Evolutionary conservation across 1,140 invertebrate genomes (phyloP).

Genomic region (Adoxophyes honmai): DNA sequence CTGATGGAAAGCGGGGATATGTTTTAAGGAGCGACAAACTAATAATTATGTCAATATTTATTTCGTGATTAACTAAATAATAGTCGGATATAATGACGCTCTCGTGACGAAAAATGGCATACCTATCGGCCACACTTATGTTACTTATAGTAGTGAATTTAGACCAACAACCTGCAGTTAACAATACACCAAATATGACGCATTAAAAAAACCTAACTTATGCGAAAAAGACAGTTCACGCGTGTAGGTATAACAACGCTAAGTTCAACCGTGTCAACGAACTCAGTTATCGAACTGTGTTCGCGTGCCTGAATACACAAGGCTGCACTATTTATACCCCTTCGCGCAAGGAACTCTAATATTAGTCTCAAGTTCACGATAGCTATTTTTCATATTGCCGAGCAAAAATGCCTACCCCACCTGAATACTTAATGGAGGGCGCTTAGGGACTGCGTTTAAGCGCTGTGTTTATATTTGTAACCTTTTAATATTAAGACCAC

Average conservation of each 20-base stretch:
- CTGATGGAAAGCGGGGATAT: too few species aligned
- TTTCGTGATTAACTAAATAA: too few species aligned
- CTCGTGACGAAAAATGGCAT: too few species aligned
- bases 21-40: too few species aligned
- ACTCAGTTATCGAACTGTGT: background rate
- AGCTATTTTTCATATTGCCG: conserved; percentile 1
- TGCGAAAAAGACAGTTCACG: too few species aligned
- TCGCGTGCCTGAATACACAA: background rate
- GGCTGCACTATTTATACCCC: conserved; percentile 7
- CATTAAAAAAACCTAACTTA: too few species aligned
- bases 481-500: conserved; percentile 11
- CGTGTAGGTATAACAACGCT: background rate
- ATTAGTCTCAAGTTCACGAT: conserved; percentile 11
- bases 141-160: too few species aligned
- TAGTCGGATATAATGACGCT: too few species aligned
- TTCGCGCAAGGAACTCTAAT: background rate
- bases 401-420: background rate
- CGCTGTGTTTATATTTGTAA: background rate
- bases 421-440: background rate
- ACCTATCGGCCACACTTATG: too few species aligned
- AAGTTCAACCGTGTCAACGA: conserved; percentile 3
- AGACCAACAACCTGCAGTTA: too few species aligned
- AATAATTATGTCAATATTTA: too few species aligned
- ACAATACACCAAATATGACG: too few species aligned
- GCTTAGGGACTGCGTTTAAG: background rate